These are phyloP conservation scores for Diadophis punctatus DNA, from an alignment of 2,113 vertebrate species.

Conservation along the genomic window DNA sequence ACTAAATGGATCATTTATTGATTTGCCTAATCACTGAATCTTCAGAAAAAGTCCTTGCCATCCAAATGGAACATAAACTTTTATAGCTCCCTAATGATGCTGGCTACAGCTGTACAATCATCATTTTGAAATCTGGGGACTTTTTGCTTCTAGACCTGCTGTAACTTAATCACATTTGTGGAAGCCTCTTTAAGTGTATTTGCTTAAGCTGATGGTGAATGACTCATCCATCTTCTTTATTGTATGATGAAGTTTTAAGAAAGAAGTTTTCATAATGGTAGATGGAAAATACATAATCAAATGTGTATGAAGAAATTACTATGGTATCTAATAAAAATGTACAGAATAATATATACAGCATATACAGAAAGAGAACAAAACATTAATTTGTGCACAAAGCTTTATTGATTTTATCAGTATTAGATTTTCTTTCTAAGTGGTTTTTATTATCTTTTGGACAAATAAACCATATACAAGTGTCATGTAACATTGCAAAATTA, in stretches of 20 bases:
- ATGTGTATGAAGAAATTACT: neutral
- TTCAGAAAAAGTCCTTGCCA: conserved; percentile 51
- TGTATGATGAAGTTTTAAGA: conserved; percentile 64
- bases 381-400: neutral
- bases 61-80: conserved; percentile 60
- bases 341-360: neutral
- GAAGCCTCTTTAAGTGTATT: conserved; percentile 67
- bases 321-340: neutral
- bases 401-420: neutral
- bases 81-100: conserved; percentile 65
- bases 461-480: accelerated
- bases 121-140: conserved; percentile 58
- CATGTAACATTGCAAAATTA: neutral
- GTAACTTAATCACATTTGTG: conserved; percentile 59
- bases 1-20: conserved; percentile 55
- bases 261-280: conserved; percentile 47
- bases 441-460: neutral
- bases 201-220: conserved; percentile 71
- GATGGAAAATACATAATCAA: conserved; percentile 45
- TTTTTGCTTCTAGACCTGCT: conserved; percentile 50
- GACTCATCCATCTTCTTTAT: conserved; percentile 61
- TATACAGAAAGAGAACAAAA: neutral
- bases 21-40: conserved; percentile 51
- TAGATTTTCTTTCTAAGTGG: conserved; percentile 23
- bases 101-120: conserved; percentile 59